Percentiles rank a stretch among this genome's conserved stretches.
These are phyloP conservation scores for Plagodis dolabraria DNA, from an alignment of 2,888 invertebrate species.

Conservation along the genomic window DNA sequence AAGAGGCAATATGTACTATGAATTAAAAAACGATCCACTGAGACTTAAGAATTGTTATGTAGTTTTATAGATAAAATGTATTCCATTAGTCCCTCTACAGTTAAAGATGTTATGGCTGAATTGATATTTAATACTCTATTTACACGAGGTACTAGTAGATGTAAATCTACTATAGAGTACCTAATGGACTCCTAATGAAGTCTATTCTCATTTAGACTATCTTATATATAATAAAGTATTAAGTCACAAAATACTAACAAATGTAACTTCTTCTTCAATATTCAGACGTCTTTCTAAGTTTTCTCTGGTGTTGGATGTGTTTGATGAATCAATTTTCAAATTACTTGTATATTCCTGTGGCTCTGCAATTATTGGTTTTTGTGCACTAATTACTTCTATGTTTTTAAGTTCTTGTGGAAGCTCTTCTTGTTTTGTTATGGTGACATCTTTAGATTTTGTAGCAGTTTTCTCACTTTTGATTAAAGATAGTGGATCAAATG, in stretches of 20 bases:
- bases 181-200: no score
- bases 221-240: not conserved
- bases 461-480: slow-evolving; percentile 42
- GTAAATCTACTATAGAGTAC: no score
- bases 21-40: no score
- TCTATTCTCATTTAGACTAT: no score
- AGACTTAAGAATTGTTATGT: no score
- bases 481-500: slow-evolving; percentile 52
- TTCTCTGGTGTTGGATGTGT: slow-evolving; percentile 50
- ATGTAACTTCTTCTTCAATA: slow-evolving; percentile 78
- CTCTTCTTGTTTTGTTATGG: slow-evolving; percentile 22
- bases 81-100: no score
- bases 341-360: slow-evolving; percentile 7
- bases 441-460: slow-evolving; percentile 17
- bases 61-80: no score
- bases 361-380: slow-evolving; percentile 17
- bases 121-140: no score
- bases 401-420: slow-evolving; percentile 3
- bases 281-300: slow-evolving; percentile 68
- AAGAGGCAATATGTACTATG: no score
- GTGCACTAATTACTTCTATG: slow-evolving; percentile 3
- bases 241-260: slow-evolving; percentile 62
- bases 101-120: no score
- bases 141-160: no score
- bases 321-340: slow-evolving; percentile 33